Conservation (phyloP, 2,888 invertebrate species). For the Trachelus troglodyta region DNA sequence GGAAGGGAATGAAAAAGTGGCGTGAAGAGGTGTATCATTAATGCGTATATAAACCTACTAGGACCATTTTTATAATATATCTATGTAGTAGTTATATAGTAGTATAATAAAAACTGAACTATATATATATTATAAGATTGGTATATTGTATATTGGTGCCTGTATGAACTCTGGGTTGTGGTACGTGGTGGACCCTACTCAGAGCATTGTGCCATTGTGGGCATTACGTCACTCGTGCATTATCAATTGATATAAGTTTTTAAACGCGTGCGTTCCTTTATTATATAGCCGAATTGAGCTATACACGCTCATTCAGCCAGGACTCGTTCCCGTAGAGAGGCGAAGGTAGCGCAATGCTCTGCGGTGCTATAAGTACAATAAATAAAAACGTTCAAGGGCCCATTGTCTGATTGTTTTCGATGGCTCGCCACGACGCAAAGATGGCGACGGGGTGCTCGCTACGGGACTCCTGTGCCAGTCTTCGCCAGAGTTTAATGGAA, state of each 20-base stretch:
- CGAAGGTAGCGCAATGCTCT: slow-evolving; percentile 2
- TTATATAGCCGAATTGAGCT: slow-evolving; percentile 1
- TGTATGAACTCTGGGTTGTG: background rate
- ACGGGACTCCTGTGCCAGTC: slow-evolving; percentile 31
- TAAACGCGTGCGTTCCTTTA: slow-evolving; percentile 2
- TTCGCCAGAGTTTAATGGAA: slow-evolving; percentile 15
- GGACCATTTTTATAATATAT: background rate
- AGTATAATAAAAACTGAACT: too few relatives aligned
- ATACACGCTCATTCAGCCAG: background rate
- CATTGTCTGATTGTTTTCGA: slow-evolving; percentile 57
- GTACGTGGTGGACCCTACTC: background rate
- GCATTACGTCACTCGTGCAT: slow-evolving; percentile 6
- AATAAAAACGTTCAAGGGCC: slow-evolving; percentile 52
- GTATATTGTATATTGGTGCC: background rate
- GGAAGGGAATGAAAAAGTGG: background rate
- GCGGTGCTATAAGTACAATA: slow-evolving; percentile 22
- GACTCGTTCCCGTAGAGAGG: slow-evolving; percentile 3
- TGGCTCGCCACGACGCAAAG: slow-evolving; percentile 46
- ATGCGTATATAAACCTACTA: background rate
- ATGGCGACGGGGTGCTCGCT: slow-evolving; percentile 49
- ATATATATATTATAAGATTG: background rate
- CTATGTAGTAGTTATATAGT: too few relatives aligned
- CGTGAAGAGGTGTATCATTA: background rate
- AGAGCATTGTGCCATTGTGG: slow-evolving; percentile 3
- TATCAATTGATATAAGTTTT: slow-evolving; percentile 8